These are phyloP conservation scores for Trisateles emortualis DNA, from an alignment of 2,888 invertebrate genomes.

Conservation along the genomic window DNA sequence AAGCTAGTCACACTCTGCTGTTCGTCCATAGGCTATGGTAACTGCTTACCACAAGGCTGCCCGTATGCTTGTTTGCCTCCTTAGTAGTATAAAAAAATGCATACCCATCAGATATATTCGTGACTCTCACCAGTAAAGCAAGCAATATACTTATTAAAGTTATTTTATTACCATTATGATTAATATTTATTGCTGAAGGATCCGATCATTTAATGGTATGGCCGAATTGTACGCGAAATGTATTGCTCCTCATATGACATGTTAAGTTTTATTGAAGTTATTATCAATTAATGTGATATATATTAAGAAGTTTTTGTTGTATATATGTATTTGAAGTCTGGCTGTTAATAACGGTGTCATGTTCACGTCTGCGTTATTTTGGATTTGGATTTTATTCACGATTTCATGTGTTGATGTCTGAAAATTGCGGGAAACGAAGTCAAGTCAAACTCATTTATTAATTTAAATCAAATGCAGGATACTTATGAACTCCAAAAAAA, in stretches of 20 bases:
- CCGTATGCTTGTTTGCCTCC: too few species aligned
- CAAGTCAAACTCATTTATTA: too few species aligned
- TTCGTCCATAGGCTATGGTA: too few species aligned
- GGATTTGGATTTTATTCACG: background rate
- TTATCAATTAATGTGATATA: slow-evolving; percentile 24
- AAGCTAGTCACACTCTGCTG: too few species aligned
- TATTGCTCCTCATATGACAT: slow-evolving; percentile 32
- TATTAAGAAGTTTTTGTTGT: slow-evolving; percentile 14
- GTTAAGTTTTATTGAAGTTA: slow-evolving; percentile 41
- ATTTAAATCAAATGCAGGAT: too few species aligned
- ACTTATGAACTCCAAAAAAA: too few species aligned
- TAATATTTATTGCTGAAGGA: slow-evolving; percentile 39
- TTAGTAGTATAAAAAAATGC: too few species aligned
- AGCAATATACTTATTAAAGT: slow-evolving; percentile 44
- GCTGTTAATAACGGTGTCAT: too few species aligned
- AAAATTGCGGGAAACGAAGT: too few species aligned
- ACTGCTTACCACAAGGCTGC: too few species aligned
- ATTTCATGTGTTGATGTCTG: too few species aligned
- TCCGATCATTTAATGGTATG: slow-evolving; percentile 44
- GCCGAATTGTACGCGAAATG: slow-evolving; percentile 42
- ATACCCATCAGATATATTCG: slow-evolving; percentile 36
- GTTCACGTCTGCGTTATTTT: too few species aligned
- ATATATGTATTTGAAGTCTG: slow-evolving; percentile 15
- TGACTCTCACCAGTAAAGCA: slow-evolving; percentile 46
- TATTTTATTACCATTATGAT: slow-evolving; percentile 43